A percentile compares a stretch with the other conserved stretches of the same genome.
Conservation (phyloP, 2,113 vertebrate genomes). For the Pygoscelis adeliae region DNA sequence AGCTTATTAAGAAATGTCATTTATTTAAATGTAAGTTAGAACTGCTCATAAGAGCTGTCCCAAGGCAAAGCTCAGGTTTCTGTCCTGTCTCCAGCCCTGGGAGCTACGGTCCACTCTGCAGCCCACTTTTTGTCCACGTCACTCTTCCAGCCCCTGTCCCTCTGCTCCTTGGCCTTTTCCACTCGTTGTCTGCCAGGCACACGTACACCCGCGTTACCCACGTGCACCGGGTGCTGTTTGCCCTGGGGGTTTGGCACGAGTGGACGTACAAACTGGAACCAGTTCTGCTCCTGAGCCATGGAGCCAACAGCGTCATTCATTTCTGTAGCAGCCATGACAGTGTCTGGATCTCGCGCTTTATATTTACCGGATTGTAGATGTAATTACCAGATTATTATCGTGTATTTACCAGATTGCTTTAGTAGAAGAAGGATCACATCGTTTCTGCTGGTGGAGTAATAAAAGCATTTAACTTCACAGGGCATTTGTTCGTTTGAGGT, state of each 20-base stretch:
- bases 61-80: not conserved
- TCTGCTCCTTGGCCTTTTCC: not conserved
- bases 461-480: not conserved
- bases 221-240: not conserved
- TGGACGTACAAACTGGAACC: not conserved
- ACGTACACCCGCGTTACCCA: rapidly evolving
- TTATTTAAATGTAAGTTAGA: not conserved
- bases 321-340: not conserved
- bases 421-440: not conserved
- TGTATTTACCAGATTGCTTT: not conserved
- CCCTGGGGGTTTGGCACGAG: not conserved
- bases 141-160: not conserved
- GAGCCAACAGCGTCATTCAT: not conserved
- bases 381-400: not conserved
- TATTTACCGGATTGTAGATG: not conserved
- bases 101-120: not conserved
- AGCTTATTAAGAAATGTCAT: not conserved
- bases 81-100: not conserved
- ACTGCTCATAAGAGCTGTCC: not conserved
- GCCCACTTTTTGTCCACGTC: not conserved
- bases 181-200: not conserved
- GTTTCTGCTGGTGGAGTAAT: not conserved
- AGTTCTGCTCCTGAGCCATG: not conserved
- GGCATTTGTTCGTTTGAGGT: not conserved
- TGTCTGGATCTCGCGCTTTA: not conserved